Base-by-base conservation (phyloP, 2,113 vertebrate species). In the Apodemus speciosus region DNA sequence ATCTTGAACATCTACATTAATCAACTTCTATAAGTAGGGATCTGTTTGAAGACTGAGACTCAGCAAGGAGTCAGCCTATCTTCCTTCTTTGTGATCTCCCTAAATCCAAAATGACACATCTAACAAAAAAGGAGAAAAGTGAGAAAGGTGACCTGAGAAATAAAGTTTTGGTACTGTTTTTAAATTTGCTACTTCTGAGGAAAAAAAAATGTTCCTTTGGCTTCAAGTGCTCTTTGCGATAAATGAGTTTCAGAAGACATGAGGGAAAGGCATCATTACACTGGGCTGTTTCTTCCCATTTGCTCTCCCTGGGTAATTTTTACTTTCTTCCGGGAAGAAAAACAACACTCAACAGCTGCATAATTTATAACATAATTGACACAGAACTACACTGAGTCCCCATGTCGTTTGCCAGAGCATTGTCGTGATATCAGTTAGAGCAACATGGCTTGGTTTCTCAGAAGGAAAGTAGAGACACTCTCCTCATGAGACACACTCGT, bases 251-350 rank as follows among this genome's bases (percentile, higher is more conserved):
- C 49, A 94, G 43, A 95, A 94, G 25, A 84, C 60, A 84, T 49
- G 14, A 62, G 35, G 35, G 68, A 56, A 89, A 88, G 73, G 43
- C 3, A 51, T 14, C 66, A n/a, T 81, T 85, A 84, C 6, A 69
- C n/a, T 72, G 15, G 20, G 49, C 14, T 87, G n/a, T 81, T 81
- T 89, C 21, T 40, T 35, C 27, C 40, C n/a, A 18, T 40, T 21
- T n/a, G 35, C 35, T 58, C 73, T 76, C 90, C 64, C 32, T 13
- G 60, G 9, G 32, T 85, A 90, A 73, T 62, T 91, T 95, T 93
- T 93, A 64, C 69, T 87, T 75, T 94, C 27, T 93, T 79, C 79
- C 30, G 73, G 68, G 46, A 90, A 95, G 64, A 58, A 96, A 96
- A 77, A 32, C 80, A 94, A 62, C 75, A 80, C 80, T 27, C 32